These are phyloP conservation scores for Agrypnus murinus DNA, from an alignment of 2,888 invertebrate genomes.

Conservation along the genomic window DNA sequence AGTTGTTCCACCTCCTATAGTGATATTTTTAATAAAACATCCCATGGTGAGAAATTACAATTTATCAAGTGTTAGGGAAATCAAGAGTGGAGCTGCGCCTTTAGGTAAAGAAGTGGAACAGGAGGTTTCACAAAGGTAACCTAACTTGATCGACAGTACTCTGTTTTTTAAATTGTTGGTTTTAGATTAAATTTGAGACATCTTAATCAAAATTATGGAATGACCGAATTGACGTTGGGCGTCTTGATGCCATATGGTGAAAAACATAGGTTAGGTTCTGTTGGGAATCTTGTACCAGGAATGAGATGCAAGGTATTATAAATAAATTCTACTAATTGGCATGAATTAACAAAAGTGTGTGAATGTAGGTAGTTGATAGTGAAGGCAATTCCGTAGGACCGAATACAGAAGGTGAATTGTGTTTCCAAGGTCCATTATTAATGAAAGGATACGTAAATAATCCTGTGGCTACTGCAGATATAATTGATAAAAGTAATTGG, in stretches of 20 bases:
- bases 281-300: constrained; percentile 80
- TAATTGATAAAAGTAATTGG: constrained; percentile 90
- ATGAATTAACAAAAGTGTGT: too few relatives aligned
- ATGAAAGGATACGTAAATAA: constrained; percentile 93
- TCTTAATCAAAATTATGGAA: constrained; percentile 84
- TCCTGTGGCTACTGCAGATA: constrained; percentile 83
- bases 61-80: constrained; percentile 79
- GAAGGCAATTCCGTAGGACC: constrained; percentile 78
- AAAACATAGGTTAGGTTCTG: constrained; percentile 76
- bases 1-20: constrained; percentile 86
- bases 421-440: constrained; percentile 89
- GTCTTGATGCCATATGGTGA: constrained; percentile 69
- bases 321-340: too few relatives aligned
- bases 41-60: constrained; percentile 86
- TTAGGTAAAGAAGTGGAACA: constrained; percentile 82
- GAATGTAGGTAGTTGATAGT: constrained; percentile 76
- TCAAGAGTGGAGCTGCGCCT: constrained; percentile 89
- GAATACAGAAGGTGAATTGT: constrained; percentile 84
- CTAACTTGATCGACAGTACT: background rate
- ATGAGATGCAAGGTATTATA: constrained; percentile 76
- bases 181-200: constrained; percentile 70
- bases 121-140: constrained; percentile 74
- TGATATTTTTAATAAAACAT: constrained; percentile 88
- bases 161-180: background rate
- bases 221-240: constrained; percentile 85